Percentiles rank a stretch among this genome's conserved stretches.
phyloP scores from a whole-genome alignment of 2,888 invertebrate genomes.

The Coremacera marginata region DNA sequence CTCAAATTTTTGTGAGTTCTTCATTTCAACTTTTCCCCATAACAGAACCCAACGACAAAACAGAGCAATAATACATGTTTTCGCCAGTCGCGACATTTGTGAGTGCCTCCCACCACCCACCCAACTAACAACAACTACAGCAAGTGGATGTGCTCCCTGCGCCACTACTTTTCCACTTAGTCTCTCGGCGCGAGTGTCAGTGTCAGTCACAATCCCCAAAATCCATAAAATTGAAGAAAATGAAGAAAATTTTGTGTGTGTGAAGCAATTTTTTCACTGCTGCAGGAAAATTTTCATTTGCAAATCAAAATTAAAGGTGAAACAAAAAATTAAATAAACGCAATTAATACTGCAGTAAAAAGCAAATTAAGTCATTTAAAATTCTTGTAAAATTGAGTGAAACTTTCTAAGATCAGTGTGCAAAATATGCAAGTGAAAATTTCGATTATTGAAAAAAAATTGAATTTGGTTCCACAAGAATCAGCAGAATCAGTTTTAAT shows the following conservation, averaged over 20 bases:
- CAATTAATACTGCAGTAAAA: not conserved
- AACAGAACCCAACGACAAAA: not conserved
- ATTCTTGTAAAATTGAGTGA: slow-evolving; percentile 4
- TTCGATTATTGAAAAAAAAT: slow-evolving; percentile 34
- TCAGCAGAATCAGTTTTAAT: slow-evolving; percentile 20
- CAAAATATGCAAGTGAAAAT: slow-evolving; percentile 33
- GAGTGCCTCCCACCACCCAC: not conserved
- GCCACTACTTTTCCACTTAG: slow-evolving; percentile 9
- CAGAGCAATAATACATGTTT: not conserved
- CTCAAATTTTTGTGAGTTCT: slow-evolving; percentile 1
- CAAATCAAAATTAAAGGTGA: slow-evolving; percentile 27
- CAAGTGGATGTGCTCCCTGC: not conserved
- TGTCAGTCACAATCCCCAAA: slow-evolving; percentile 28
- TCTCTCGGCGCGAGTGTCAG: slow-evolving; percentile 16
- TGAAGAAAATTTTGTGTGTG: slow-evolving; percentile 34
- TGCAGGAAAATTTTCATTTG: slow-evolving; percentile 30
- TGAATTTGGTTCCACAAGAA: slow-evolving; percentile 23
- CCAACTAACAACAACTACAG: slow-evolving; percentile 3
- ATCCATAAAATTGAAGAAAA: slow-evolving; percentile 29
- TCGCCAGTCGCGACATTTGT: slow-evolving; percentile 1
- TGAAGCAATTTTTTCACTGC: slow-evolving; percentile 37
- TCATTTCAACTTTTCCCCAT: not conserved
- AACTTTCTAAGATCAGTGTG: not conserved
- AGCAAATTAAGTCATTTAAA: not conserved
- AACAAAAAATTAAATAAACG: slow-evolving; percentile 3